Base-by-base conservation (phyloP, 2,113 vertebrate species). In the Cynopterus brachyotis region DNA sequence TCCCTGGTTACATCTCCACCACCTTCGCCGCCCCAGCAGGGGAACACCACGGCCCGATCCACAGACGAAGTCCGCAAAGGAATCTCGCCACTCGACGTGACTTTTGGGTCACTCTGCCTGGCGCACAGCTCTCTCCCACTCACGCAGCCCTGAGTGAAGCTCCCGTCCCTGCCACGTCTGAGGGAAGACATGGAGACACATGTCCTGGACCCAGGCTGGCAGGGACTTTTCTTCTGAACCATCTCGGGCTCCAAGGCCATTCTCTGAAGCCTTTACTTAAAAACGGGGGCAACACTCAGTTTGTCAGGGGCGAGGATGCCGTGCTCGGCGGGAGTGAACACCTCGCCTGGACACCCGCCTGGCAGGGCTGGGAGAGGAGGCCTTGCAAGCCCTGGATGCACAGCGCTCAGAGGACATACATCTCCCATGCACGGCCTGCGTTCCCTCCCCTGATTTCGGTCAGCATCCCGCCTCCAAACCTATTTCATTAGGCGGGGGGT, bases 381-480 rank as follows among this genome's bases (percentile, higher is more conserved):
- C 1, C 35, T 50, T 17, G 37, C 32, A 55, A n/a, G 50, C 5
- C 30, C 0, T 42, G 35, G 55, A n/a, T 73, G 47, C 55, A 19
- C 12, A 20, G 88, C 0, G 0, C 57, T 32, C 3, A 2, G 53
- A 0, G 8, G 57, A 17, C 28, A 89, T 67, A 62, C 80, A 89
- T 76, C 91, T 60, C 42, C n/a, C 2, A 0, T 3, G 24, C 10
- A 8, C 13, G 10, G 24, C 82, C 90, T 91, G 26, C 72, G 53
- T 53, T 50, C 53, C n/a, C 45, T 62, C 53, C 59, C 37, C 86
- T 86, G 64, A 60, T 40, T 78, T 95, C 55, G 85, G 53, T 83
- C 89, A 94, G 30, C 88, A 67, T 53, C 64, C 11, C n/a, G n/a
- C n/a, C 42, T 93, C 94, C 35, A 60, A 91, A 78, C 67, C 69